Conservation (phyloP, 1,140 invertebrate genomes). For the Hyles euphorbiae region DNA sequence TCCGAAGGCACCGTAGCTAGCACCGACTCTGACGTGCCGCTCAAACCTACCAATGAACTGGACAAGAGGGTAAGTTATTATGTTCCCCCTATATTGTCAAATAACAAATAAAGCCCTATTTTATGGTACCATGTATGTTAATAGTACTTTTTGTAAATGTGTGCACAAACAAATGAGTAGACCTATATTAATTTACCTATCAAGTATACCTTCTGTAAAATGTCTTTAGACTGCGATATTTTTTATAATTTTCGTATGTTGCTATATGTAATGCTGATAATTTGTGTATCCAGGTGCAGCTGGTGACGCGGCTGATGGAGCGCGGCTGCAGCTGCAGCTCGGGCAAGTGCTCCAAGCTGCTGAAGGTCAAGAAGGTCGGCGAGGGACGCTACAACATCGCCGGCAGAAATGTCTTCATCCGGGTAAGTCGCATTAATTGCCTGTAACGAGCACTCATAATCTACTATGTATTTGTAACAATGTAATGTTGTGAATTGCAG, state of each 20-base stretch:
- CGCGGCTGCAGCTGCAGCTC: conserved; percentile 81
- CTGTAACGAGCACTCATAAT: neutral
- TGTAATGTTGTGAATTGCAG: conserved; percentile 59
- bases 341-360: conserved; percentile 82
- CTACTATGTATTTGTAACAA: too few relatives aligned
- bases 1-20: conserved; percentile 81
- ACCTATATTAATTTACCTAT: too few relatives aligned
- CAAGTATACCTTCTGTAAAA: too few relatives aligned
- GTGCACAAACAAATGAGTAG: neutral
- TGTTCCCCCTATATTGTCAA: neutral
- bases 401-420: conserved; percentile 86
- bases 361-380: conserved; percentile 85
- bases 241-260: too few relatives aligned
- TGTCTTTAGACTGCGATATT: too few relatives aligned
- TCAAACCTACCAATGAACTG: conserved; percentile 76
- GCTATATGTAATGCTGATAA: too few relatives aligned
- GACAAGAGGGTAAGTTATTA: conserved; percentile 75
- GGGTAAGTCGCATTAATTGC: conserved; percentile 70
- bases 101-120: too few relatives aligned
- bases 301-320: conserved; percentile 81
- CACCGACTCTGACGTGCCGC: conserved; percentile 78
- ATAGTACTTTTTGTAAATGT: neutral
- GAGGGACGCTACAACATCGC: conserved; percentile 89
- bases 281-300: conserved; percentile 75
- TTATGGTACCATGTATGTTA: neutral